Conservation (phyloP, 2,888 invertebrate species). For the Diplazon laetatorius region DNA sequence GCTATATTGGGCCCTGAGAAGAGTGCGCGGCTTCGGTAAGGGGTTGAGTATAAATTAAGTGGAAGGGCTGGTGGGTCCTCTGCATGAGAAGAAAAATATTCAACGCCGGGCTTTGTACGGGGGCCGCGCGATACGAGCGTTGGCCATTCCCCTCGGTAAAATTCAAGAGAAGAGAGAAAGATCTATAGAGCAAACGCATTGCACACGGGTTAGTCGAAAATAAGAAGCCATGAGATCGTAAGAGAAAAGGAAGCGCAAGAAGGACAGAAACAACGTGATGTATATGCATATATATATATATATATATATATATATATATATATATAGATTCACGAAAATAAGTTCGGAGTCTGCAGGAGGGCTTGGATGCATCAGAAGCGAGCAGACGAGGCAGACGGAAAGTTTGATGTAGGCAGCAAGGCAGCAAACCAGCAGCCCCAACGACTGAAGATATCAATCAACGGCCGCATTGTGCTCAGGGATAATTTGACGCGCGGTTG, state of each 20-base stretch:
- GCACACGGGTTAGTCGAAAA: constrained; percentile 38
- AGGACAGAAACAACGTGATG: constrained; percentile 45
- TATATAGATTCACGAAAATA: constrained; percentile 56
- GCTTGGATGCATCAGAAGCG: constrained; percentile 56
- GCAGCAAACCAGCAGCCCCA: constrained; percentile 52
- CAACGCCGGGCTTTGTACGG: constrained; percentile 71
- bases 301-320: too few species aligned
- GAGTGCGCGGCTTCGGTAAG: constrained; percentile 53
- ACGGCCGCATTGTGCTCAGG: constrained; percentile 79
- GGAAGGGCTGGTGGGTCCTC: constrained; percentile 75
- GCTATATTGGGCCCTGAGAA: constrained; percentile 43
- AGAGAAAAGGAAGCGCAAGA: constrained; percentile 44
- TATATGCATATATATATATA: too few species aligned
- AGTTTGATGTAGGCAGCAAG: constrained; percentile 44
- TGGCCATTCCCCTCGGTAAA: constrained; percentile 70
- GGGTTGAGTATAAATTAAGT: constrained; percentile 78
- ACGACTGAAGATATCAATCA: constrained; percentile 81
- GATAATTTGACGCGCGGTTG: constrained; percentile 81
- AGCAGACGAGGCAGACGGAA: constrained; percentile 55
- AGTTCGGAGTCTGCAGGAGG: constrained; percentile 58
- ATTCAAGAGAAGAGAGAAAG: constrained; percentile 59
- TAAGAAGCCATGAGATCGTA: constrained; percentile 47
- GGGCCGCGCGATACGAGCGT: constrained; percentile 49
- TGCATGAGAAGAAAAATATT: constrained; percentile 71
- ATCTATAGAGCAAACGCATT: constrained; percentile 39